Evolutionary conservation across 1,140 invertebrate species (phyloP).

Genomic region (Saccostrea cuccullata): DNA sequence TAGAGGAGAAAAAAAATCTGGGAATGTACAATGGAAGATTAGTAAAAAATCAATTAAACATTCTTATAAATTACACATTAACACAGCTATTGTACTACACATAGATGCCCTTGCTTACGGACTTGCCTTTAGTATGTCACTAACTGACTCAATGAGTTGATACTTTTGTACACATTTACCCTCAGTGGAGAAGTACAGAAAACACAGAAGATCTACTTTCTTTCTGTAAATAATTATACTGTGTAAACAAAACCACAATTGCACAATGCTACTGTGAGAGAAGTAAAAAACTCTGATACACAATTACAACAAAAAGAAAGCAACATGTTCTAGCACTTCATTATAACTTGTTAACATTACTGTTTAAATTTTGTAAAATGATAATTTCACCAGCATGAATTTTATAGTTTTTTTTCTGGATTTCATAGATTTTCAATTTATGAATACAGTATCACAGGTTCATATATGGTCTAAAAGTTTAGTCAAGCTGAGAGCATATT

Average conservation of each 20-base stretch:
- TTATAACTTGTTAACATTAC: background rate
- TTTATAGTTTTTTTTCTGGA: background rate
- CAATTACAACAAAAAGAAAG: background rate
- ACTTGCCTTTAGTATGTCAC: background rate
- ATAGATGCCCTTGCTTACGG: background rate
- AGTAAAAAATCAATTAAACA: background rate
- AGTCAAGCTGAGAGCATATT: background rate
- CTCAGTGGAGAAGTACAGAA: slow-evolving; percentile 25
- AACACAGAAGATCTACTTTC: background rate
- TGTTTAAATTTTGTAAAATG: background rate
- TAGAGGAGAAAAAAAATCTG: background rate
- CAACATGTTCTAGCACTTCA: background rate
- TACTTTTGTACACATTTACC: slow-evolving; percentile 22
- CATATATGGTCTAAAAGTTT: background rate
- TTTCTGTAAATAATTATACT: slow-evolving; percentile 6
- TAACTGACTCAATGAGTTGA: background rate
- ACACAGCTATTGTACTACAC: background rate
- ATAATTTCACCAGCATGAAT: background rate
- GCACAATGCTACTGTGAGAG: background rate
- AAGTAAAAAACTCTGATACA: background rate
- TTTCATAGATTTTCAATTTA: slow-evolving; percentile 10
- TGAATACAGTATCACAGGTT: background rate
- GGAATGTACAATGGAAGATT: background rate
- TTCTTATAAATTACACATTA: background rate
- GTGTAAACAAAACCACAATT: background rate